A percentile compares a stretch with the other conserved stretches of the same genome.
phyloP scores from a whole-genome alignment of 2,797 vertebrate genomes.

The Sylvia borin region DNA sequence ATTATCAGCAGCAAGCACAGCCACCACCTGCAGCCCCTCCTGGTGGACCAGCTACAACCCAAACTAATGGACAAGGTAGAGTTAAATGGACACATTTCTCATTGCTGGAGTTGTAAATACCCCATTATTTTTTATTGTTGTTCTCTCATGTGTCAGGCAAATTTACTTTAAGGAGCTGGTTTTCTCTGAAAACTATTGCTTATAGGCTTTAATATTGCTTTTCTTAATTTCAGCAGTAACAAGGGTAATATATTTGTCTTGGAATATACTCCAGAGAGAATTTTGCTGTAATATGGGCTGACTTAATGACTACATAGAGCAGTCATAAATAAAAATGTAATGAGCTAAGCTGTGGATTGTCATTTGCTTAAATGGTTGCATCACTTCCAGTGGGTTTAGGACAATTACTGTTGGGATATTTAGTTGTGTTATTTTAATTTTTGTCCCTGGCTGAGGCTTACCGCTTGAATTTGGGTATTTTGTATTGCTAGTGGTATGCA shows the following conservation, averaged over 20 bases:
- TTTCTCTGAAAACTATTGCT: not conserved
- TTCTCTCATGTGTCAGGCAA: not conserved
- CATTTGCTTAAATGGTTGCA: not conserved
- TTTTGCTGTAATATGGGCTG: not conserved
- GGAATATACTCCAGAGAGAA: not conserved
- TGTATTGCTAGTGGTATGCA: not conserved
- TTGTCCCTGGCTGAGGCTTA: not conserved
- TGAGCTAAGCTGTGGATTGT: not conserved
- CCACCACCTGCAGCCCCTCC: constrained; percentile 92
- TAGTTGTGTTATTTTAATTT: not conserved
- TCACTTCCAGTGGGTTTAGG: not conserved
- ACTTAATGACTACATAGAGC: not conserved
- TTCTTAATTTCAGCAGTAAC: not conserved
- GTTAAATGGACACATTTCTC: not conserved
- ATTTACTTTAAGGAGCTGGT: not conserved
- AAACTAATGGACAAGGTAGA: constrained; percentile 96
- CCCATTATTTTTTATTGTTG: not conserved
- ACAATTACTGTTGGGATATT: not conserved
- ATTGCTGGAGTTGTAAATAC: not conserved
- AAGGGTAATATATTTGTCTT: not conserved
- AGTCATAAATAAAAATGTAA: not conserved
- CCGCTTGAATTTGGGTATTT: not conserved
- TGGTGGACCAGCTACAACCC: constrained; percentile 89
- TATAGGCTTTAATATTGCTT: not conserved
- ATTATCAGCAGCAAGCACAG: constrained; percentile 95